phyloP scores from a whole-genome alignment of 2,888 invertebrate genomes.

The Philhelius pedissequus region DNA sequence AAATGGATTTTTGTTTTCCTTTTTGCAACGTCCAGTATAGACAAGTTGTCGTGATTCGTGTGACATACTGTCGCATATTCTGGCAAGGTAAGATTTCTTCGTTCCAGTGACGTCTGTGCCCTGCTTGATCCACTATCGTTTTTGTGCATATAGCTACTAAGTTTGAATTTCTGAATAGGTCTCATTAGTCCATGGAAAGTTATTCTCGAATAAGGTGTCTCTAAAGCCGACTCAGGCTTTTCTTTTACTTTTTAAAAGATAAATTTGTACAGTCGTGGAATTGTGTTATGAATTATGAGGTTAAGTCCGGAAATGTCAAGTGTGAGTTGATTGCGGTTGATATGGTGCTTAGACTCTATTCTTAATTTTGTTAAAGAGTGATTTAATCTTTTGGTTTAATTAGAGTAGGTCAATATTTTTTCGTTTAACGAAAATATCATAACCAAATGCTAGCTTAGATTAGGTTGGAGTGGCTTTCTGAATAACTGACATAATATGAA shows the following conservation, averaged over 20 bases:
- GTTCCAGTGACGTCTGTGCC: constrained; percentile 30
- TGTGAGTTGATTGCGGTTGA: background rate
- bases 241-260: background rate
- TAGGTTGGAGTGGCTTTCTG: too few species aligned
- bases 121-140: constrained; percentile 28
- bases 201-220: background rate
- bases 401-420: too few species aligned
- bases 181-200: background rate
- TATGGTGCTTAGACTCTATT: too few species aligned
- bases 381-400: too few species aligned
- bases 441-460: too few species aligned
- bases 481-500: too few species aligned
- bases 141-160: too few species aligned
- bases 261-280: background rate
- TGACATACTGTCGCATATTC: constrained; percentile 70
- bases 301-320: background rate
- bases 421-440: too few species aligned
- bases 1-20: constrained; percentile 18
- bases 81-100: constrained; percentile 55
- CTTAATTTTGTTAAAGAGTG: too few species aligned
- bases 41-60: constrained; percentile 71
- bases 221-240: background rate
- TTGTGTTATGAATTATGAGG: background rate
- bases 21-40: constrained; percentile 7
- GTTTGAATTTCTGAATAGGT: constrained; percentile 5